These are phyloP conservation scores for Peromyscus polionotus DNA, from an alignment of 2,113 vertebrate genomes.

Conservation along the genomic window DNA sequence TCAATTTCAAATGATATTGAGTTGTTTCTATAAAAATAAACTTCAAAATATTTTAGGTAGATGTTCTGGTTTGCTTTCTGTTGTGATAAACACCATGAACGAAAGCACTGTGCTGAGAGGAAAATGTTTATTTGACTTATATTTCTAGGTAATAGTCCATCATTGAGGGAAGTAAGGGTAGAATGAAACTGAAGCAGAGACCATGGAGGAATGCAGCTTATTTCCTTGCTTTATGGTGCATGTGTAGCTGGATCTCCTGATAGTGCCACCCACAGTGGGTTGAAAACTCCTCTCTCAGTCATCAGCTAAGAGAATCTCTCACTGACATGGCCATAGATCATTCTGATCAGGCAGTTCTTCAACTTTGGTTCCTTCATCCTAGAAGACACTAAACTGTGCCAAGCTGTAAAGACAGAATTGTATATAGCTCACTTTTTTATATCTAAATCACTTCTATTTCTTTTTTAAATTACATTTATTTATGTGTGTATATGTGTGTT, in stretches of 20 bases:
- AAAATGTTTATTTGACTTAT: neutral
- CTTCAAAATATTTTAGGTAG: slow-evolving; percentile 28
- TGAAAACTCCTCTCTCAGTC: neutral
- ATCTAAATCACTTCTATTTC: neutral
- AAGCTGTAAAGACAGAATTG: neutral
- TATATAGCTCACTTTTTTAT: neutral
- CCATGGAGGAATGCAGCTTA: too few species aligned
- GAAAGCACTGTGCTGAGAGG: neutral
- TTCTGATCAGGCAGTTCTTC: neutral
- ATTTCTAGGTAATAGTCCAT: neutral
- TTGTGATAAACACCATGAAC: neutral
- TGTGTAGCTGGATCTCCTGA: neutral
- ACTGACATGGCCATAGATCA: too few species aligned
- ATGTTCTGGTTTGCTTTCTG: neutral
- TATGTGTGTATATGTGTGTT: neutral
- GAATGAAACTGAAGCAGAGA: neutral
- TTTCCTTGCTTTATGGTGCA: neutral
- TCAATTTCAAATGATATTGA: neutral
- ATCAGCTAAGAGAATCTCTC: neutral
- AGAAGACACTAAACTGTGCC: neutral
- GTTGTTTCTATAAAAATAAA: neutral
- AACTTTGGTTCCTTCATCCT: neutral
- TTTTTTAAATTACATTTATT: neutral
- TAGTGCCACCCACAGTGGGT: neutral
- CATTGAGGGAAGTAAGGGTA: neutral